Percentiles rank a stretch among this genome's conserved stretches.
These are phyloP conservation scores for Anomalospiza imberbis DNA, from an alignment of 2,797 vertebrate genomes.

Conservation along the genomic window DNA sequence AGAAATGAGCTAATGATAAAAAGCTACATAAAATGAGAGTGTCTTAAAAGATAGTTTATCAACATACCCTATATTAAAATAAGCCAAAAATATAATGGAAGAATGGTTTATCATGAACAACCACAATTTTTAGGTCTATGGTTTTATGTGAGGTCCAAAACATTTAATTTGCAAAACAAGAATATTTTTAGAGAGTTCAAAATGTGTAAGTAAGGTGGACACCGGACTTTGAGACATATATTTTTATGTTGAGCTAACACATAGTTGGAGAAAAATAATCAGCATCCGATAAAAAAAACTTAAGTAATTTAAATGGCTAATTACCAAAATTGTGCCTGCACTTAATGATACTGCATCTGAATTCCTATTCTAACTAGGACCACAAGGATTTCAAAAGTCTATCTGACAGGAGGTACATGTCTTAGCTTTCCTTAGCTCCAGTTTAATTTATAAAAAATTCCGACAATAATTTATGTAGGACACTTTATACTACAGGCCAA, in stretches of 20 bases:
- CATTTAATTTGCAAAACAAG: neutral
- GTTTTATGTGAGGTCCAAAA: neutral
- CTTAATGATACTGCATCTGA: neutral
- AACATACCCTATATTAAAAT: neutral
- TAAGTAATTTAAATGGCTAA: neutral
- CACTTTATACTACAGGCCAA: neutral
- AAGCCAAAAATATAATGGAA: neutral
- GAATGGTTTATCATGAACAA: neutral
- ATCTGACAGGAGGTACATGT: neutral
- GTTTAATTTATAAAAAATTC: neutral
- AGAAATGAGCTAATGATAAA: neutral
- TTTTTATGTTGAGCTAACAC: neutral
- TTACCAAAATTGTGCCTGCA: neutral
- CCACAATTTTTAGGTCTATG: neutral
- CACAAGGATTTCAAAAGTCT: neutral
- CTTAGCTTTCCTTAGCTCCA: neutral
- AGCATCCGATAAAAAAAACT: neutral
- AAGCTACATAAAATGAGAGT: neutral
- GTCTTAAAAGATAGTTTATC: neutral
- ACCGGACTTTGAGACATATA: neutral
- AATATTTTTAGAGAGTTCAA: neutral
- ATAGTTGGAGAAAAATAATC: neutral
- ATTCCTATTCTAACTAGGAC: neutral
- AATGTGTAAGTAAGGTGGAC: neutral
- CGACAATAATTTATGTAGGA: neutral